Evolutionary conservation across 1,140 invertebrate species (phyloP).

Genomic region (Oscheius sp.): DNA sequence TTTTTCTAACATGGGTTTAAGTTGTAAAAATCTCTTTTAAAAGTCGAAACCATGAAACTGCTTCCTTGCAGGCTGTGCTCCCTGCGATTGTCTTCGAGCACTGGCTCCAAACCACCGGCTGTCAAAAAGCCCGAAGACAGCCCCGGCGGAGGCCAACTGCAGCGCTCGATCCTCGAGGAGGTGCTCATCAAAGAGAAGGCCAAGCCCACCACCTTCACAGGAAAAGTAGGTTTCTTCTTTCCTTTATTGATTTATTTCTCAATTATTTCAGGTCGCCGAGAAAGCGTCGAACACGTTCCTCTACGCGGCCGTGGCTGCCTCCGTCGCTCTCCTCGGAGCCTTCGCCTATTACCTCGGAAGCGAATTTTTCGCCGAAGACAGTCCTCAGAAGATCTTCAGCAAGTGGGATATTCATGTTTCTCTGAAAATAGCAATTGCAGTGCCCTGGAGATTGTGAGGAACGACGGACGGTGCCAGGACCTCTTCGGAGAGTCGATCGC

Average conservation of each 20-base stretch:
- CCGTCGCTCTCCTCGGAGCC: slow-evolving; percentile 40
- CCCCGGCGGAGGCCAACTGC: slow-evolving; percentile 13
- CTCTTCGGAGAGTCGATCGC: slow-evolving; percentile 48
- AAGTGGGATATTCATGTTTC: slow-evolving; percentile 33
- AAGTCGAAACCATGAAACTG: too few relatives aligned
- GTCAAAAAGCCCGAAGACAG: too few relatives aligned
- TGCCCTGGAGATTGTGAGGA: slow-evolving; percentile 48
- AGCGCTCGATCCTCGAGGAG: slow-evolving; percentile 26
- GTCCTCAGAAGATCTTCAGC: slow-evolving; percentile 51
- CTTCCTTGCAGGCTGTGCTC: too few relatives aligned
- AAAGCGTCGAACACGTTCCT: slow-evolving; percentile 54
- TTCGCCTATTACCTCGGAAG: slow-evolving; percentile 48
- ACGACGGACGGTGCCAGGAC: slow-evolving; percentile 50
- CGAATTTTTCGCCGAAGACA: slow-evolving; percentile 52
- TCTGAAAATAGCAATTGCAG: neutral
- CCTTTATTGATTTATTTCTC: neutral
- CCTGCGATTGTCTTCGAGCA: too few relatives aligned
- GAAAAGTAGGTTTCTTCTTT: slow-evolving; percentile 43
- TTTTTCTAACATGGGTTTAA: too few relatives aligned
- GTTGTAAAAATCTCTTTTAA: too few relatives aligned
- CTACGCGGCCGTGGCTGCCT: slow-evolving; percentile 37
- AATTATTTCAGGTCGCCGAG: slow-evolving; percentile 45
- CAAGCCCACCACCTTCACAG: slow-evolving; percentile 55
- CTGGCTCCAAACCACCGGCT: too few relatives aligned
- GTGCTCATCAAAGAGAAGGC: slow-evolving; percentile 43